Base-by-base conservation (phyloP, 2,113 vertebrate genomes). In the Vulpes lagopus region DNA sequence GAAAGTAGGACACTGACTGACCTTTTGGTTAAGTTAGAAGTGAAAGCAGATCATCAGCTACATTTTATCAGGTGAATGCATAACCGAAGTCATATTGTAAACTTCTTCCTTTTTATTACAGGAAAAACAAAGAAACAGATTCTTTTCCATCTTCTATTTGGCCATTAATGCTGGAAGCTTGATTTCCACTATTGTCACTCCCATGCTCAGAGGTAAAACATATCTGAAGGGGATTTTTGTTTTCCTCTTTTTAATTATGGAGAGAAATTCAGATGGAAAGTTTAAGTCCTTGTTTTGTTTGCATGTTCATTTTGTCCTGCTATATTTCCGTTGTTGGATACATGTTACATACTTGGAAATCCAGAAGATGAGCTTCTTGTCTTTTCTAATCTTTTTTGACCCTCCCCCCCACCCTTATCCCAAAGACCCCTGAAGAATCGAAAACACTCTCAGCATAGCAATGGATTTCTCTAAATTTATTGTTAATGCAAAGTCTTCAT, bases 111-210 rank as follows among this genome's bases (percentile, higher is more conserved):
- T 97, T 98, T 83, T 97, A 51, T 91, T 98, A 16, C 97, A 99
- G 99, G 99, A 99, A 64, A 99, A 97, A 16, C 99, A 99, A 98
- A 99, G 99, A 96, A 99, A 98, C 89, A 98, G 98, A 1, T 99
- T 99, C 98, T 99, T 99, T 98, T 99, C 99, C 67, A 99, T 99
- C 32, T 99, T 99, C 98, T 99, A 99, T 96, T 97, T 99, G 96
- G 98, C 99, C 93, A 99, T 99, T 98, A 99, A 99, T 88, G 99
- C 99, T 83, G 99, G 99, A 95, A 99, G 99, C 98, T 99, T 99
- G 57, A 71, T 99, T 16, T 99, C 99, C 27, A 99, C 99, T 9
- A 98, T 99, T 93, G 98, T 99, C 97, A 99, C 99, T 0, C 99
- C 99, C 27, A 98, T 98, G 35, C 98, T 99, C 92, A 99, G 99